A percentile compares a stretch with the other conserved stretches of the same genome.
These are phyloP conservation scores for Chionomys nivalis DNA, from an alignment of 2,113 vertebrate species.

Conservation along the genomic window DNA sequence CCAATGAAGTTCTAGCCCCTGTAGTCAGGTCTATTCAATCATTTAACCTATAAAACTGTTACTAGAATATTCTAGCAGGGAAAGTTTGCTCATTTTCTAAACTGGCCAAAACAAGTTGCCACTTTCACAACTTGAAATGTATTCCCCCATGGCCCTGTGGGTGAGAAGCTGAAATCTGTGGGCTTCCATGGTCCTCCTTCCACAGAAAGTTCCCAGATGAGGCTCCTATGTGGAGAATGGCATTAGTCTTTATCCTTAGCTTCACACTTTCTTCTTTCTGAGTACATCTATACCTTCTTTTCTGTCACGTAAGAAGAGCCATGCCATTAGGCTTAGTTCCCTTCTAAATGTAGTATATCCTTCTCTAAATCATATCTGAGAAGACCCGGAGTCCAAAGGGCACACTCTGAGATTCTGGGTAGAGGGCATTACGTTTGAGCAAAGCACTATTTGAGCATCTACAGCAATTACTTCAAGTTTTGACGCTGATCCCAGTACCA, in stretches of 20 bases:
- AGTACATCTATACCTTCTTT: not conserved
- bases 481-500: not conserved
- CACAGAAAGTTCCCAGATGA: not conserved
- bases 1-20: not conserved
- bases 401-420: not conserved
- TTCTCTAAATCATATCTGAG: not conserved
- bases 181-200: not conserved
- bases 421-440: not conserved
- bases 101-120: not conserved
- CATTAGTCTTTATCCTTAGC: not conserved
- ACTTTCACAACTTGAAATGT: not conserved
- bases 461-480: not conserved
- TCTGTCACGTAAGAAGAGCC: not conserved
- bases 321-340: not conserved
- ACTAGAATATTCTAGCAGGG: not conserved
- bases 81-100: not conserved
- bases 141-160: not conserved
- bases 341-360: not conserved
- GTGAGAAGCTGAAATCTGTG: not conserved
- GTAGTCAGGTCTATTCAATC: not conserved
- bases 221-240: not conserved
- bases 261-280: not conserved
- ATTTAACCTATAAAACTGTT: not conserved
- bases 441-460: not conserved
- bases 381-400: conserved; percentile 2